phyloP scores from a whole-genome alignment of 2,797 vertebrate genomes.

The Gallinago nigripennis region DNA sequence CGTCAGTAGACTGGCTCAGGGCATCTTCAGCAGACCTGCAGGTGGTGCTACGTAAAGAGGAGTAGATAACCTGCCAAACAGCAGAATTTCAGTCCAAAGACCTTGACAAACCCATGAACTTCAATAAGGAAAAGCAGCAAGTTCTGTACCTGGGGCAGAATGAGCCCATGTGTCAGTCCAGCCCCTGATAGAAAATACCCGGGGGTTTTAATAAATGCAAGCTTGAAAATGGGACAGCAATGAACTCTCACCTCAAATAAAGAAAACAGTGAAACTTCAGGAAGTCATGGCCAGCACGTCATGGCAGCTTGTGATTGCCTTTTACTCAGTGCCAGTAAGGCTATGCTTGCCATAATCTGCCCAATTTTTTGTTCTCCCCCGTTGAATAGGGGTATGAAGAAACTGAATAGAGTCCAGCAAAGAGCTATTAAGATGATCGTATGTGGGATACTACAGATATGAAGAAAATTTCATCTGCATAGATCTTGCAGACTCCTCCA shows the following conservation, averaged over 20 bases:
- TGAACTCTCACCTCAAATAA: not conserved
- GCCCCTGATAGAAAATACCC: accelerated
- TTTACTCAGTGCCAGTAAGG: not conserved
- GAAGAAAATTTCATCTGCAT: not conserved
- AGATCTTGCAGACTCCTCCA: not conserved
- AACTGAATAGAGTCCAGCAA: not conserved
- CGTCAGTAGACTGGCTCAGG: not conserved
- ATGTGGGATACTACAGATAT: not conserved
- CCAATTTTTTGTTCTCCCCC: not conserved
- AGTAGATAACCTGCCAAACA: not conserved
- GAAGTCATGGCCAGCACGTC: not conserved
- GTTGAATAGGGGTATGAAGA: not conserved
- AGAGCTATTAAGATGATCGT: not conserved
- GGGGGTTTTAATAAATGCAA: not conserved
- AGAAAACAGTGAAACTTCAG: not conserved
- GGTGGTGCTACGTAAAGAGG: not conserved
- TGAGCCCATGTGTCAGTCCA: not conserved
- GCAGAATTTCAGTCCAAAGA: not conserved
- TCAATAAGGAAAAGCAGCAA: not conserved
- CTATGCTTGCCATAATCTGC: not conserved
- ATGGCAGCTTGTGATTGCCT: not conserved
- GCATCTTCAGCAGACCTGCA: not conserved
- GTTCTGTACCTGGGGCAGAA: not conserved
- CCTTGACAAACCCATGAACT: not conserved
- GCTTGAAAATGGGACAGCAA: not conserved